A percentile compares a stretch with the other conserved stretches of the same genome.
Evolutionary conservation across 2,888 invertebrate species (phyloP).

Genomic region (Drosophila acutilabella): DNA sequence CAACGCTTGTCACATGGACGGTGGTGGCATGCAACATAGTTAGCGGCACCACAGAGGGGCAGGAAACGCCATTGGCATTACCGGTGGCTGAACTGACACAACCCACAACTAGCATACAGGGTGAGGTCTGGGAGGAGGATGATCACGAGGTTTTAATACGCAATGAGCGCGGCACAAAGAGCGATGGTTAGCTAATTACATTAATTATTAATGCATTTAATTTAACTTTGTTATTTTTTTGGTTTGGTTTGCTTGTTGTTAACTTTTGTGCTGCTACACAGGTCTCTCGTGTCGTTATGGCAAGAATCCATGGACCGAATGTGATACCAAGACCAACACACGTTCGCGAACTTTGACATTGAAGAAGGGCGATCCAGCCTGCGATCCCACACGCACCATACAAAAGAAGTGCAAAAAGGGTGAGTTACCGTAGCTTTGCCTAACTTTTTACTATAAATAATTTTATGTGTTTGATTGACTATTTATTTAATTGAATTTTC

Average conservation of each 20-base stretch:
- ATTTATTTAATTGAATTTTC: neutral
- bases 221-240: neutral
- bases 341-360: conserved; percentile 92
- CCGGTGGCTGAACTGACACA: conserved; percentile 84
- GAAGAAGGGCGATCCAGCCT: conserved; percentile 93
- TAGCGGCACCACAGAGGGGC: conserved; percentile 84
- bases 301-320: conserved; percentile 95
- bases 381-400: conserved; percentile 93
- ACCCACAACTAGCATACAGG: conserved; percentile 85
- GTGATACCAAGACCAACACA: conserved; percentile 93
- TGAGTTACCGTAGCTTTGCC: conserved; percentile 81
- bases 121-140: conserved; percentile 92
- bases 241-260: neutral
- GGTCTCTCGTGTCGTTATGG: conserved; percentile 91
- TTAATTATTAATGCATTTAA: neutral
- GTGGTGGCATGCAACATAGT: conserved; percentile 80
- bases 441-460: too few relatives aligned
- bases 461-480: too few relatives aligned
- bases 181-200: conserved; percentile 77
- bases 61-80: conserved; percentile 84
- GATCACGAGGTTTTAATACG: conserved; percentile 92
- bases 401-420: conserved; percentile 97
- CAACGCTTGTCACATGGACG: conserved; percentile 68
- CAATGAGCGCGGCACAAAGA: conserved; percentile 91
- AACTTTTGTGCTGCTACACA: conserved; percentile 32